Conservation (phyloP, 2,113 vertebrate species). For the Coryphaenoides rupestris region DNA sequence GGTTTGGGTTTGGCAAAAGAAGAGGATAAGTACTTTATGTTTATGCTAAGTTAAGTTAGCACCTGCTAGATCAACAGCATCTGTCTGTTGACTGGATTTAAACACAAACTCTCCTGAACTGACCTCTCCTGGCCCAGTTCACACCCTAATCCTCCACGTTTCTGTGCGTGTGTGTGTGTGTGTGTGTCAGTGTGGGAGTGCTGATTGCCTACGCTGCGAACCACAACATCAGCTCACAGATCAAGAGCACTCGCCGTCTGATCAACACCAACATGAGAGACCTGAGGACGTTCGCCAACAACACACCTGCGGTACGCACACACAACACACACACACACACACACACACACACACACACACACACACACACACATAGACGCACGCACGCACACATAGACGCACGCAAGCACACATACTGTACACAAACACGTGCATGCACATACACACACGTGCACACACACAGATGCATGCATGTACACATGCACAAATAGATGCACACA, state of each 20-base stretch:
- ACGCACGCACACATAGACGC: constrained; percentile 30
- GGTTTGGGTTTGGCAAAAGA: too few relatives aligned
- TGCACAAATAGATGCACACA: too few relatives aligned
- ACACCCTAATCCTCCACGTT: too few relatives aligned
- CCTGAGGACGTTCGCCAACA: constrained; percentile 79
- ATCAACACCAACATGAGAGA: constrained; percentile 89
- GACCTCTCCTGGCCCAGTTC: too few relatives aligned
- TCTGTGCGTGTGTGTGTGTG: constrained; percentile 4
- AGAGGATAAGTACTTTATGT: too few relatives aligned
- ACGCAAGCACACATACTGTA: neutral
- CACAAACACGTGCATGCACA: constrained; percentile 1
- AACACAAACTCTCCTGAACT: too few relatives aligned
- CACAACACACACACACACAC: constrained; percentile 2
- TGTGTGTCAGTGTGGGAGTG: constrained; percentile 79
- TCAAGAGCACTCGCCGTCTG: constrained; percentile 77
- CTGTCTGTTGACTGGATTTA: too few relatives aligned
- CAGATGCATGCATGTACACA: neutral
- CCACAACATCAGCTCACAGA: constrained; percentile 81
- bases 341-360: constrained; percentile 1
- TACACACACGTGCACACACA: neutral
- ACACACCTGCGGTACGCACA: constrained; percentile 79
- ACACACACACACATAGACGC: neutral
- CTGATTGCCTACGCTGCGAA: constrained; percentile 82
- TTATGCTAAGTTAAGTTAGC: too few relatives aligned
- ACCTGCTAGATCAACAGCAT: too few relatives aligned